A percentile compares a stretch with the other conserved stretches of the same genome.
Conservation (phyloP, 1,140 invertebrate genomes). For the Argopecten irradians region DNA sequence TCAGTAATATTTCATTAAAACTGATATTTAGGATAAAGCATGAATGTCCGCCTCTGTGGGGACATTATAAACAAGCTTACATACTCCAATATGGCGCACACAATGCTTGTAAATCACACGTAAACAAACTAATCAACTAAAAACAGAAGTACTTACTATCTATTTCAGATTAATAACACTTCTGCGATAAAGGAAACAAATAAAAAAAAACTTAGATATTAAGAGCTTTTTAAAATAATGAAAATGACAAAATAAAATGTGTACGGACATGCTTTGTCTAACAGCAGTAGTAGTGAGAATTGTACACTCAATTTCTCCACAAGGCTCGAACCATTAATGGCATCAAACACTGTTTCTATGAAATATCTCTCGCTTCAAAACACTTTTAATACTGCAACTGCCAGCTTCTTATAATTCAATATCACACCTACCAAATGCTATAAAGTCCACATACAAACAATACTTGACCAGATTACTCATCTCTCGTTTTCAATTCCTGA, state of each 20-base stretch:
- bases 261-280: background rate
- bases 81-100: background rate
- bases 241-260: background rate
- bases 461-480: background rate
- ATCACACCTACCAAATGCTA: background rate
- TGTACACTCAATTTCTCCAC: background rate
- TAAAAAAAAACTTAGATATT: background rate
- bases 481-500: background rate
- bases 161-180: background rate
- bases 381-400: background rate
- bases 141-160: background rate
- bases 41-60: background rate
- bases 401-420: background rate
- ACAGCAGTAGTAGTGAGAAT: background rate
- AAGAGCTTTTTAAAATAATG: background rate
- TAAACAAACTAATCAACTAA: background rate
- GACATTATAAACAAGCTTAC: background rate
- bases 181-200: background rate
- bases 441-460: background rate
- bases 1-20: background rate
- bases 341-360: background rate
- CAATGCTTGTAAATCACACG: background rate
- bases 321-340: background rate
- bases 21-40: background rate
- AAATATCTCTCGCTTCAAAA: background rate